phyloP scores from a whole-genome alignment of 2,113 vertebrate genomes.

The Camelus bactrianus region DNA sequence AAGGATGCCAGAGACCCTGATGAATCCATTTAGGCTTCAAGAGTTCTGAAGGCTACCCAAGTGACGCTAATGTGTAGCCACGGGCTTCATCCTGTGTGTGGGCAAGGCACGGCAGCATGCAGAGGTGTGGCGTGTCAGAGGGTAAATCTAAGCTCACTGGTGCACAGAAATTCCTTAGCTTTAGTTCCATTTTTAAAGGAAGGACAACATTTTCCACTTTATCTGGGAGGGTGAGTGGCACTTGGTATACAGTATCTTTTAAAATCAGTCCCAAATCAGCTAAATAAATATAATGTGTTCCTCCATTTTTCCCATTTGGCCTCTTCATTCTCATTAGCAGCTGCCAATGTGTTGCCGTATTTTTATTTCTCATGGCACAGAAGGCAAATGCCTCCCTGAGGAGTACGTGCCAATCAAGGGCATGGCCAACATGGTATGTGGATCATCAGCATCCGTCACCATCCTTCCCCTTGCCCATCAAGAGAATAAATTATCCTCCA shows the following conservation, averaged over 20 bases:
- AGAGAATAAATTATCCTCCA: slow-evolving; percentile 52
- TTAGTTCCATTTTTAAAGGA: slow-evolving; percentile 20
- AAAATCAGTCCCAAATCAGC: slow-evolving; percentile 19
- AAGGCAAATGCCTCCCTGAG: slow-evolving; percentile 81
- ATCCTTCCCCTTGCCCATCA: slow-evolving; percentile 34
- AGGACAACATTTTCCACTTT: neutral
- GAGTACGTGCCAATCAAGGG: slow-evolving; percentile 80
- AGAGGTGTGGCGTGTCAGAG: neutral
- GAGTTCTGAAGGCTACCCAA: neutral
- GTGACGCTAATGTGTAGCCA: neutral
- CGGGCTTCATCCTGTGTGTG: neutral
- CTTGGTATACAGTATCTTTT: slow-evolving; percentile 51
- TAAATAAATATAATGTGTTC: slow-evolving; percentile 63
- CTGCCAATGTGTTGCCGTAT: slow-evolving; percentile 70
- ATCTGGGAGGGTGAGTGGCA: neutral
- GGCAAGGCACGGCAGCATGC: neutral
- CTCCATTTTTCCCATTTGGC: slow-evolving; percentile 72
- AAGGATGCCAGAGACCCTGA: slow-evolving; percentile 16
- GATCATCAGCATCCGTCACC: neutral
- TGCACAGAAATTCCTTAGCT: neutral
- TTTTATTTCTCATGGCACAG: slow-evolving; percentile 80
- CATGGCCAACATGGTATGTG: slow-evolving; percentile 56
- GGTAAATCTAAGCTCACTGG: neutral
- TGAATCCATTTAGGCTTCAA: neutral
- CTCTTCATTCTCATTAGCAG: slow-evolving; percentile 79